Conservation (phyloP, 2,888 invertebrate species). For the Drosophila basisetae region DNA sequence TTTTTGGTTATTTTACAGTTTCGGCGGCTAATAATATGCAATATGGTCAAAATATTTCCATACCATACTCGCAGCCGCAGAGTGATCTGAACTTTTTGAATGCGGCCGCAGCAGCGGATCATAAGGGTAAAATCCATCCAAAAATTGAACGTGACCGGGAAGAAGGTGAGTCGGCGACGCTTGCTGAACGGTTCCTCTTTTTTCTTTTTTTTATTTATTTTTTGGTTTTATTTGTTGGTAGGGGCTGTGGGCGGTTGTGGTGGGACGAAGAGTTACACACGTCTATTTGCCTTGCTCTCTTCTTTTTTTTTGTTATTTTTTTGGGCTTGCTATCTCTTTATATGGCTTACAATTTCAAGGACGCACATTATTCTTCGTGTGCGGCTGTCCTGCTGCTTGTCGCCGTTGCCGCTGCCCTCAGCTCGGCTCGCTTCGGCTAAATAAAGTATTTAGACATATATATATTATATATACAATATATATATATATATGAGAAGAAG, state of each 20-base stretch:
- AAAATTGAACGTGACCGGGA: constrained; percentile 86
- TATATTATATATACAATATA: constrained; percentile 35
- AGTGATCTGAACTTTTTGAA: constrained; percentile 85
- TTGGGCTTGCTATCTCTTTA: constrained; percentile 47
- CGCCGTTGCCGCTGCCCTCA: background rate
- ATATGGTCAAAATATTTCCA: constrained; percentile 86
- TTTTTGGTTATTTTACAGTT: constrained; percentile 66
- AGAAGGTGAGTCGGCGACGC: constrained; percentile 84
- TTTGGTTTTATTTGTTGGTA: background rate
- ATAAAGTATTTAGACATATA: constrained; percentile 57
- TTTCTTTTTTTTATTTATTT: no score
- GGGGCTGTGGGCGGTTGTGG: background rate
- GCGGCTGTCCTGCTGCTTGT: constrained; percentile 21
- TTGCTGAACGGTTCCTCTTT: constrained; percentile 13
- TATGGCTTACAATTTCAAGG: constrained; percentile 68
- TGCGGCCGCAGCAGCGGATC: constrained; percentile 84
- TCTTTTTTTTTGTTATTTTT: constrained; percentile 1
- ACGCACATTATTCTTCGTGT: constrained; percentile 76
- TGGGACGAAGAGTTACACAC: constrained; percentile 13
- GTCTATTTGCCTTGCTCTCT: constrained; percentile 18
- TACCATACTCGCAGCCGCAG: constrained; percentile 85
- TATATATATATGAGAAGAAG: background rate
- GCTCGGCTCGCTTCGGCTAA: constrained; percentile 33
- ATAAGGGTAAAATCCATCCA: constrained; percentile 86
- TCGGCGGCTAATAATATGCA: constrained; percentile 85